Percentiles rank a stretch among this genome's conserved stretches.
phyloP scores from a whole-genome alignment of 2,888 invertebrate species.

The Frankliniella intonsa region DNA sequence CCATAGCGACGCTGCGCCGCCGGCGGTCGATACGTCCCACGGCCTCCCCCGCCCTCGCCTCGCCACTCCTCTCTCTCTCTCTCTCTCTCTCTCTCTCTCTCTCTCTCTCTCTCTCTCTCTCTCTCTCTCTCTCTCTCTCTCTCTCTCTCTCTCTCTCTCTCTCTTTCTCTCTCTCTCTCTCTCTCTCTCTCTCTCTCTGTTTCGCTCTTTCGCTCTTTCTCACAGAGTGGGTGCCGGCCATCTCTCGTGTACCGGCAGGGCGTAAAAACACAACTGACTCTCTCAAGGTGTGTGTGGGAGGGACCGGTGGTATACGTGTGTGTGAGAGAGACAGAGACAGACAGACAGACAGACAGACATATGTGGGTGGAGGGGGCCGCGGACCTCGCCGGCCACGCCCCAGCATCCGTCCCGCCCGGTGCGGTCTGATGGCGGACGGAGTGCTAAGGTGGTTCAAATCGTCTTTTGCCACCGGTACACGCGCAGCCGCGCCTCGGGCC shows the following conservation, averaged over 20 bases:
- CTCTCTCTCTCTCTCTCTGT: too few relatives aligned
- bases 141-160: too few relatives aligned
- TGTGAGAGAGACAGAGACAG: too few relatives aligned
- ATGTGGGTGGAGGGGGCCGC: not conserved
- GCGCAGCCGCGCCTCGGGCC: not conserved
- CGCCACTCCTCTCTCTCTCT: not conserved
- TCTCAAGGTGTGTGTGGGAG: not conserved
- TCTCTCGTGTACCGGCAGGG: too few relatives aligned
- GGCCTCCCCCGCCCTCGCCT: not conserved
- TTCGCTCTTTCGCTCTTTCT: too few relatives aligned
- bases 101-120: too few relatives aligned
- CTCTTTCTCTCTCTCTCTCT: too few relatives aligned
- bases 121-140: too few relatives aligned
- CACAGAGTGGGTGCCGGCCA: too few relatives aligned
- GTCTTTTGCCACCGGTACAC: not conserved
- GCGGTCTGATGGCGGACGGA: not conserved
- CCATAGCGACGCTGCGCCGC: conserved; percentile 3
- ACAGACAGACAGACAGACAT: too few relatives aligned
- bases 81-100: not conserved
- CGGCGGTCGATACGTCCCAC: not conserved
- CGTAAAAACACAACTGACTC: not conserved
- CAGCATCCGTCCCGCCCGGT: not conserved
- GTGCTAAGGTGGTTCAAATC: not conserved
- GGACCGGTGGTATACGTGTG: too few relatives aligned
- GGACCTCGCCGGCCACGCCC: not conserved